These are phyloP conservation scores for Macrotis lagotis DNA, from an alignment of 2,113 vertebrate species.

Conservation along the genomic window DNA sequence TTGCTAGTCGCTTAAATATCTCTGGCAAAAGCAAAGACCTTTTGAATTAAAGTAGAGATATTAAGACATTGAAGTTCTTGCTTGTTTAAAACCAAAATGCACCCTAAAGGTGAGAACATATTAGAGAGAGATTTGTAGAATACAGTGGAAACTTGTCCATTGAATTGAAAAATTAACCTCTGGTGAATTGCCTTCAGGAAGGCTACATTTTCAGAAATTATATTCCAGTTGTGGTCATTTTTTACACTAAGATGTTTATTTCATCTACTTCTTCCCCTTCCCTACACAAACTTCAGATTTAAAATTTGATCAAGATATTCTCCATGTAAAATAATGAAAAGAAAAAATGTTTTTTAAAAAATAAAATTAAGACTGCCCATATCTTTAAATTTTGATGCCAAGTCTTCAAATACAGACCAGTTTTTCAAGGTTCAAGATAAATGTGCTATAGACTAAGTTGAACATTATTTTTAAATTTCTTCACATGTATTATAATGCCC, in stretches of 20 bases:
- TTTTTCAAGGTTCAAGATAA: background rate
- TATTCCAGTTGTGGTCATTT: conserved; percentile 71
- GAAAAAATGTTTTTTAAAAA: conserved; percentile 30
- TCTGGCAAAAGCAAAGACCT: background rate
- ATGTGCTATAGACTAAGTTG: background rate
- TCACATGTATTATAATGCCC: conserved; percentile 30
- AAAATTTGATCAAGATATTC: conserved; percentile 59
- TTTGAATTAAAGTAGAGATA: conserved; percentile 19
- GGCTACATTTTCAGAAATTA: conserved; percentile 70
- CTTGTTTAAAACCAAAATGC: conserved; percentile 52
- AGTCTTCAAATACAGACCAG: background rate
- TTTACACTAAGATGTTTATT: conserved; percentile 60
- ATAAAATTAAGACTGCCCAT: background rate
- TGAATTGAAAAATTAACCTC: conserved; percentile 69
- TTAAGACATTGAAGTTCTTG: conserved; percentile 16
- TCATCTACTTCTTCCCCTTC: conserved; percentile 15
- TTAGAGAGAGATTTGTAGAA: conserved; percentile 43
- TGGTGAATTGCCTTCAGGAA: conserved; percentile 61
- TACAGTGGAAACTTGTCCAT: conserved; percentile 57
- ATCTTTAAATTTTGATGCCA: conserved; percentile 10
- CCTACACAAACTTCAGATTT: conserved; percentile 68
- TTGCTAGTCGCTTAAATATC: background rate
- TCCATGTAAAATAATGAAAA: conserved; percentile 62
- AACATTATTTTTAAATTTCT: conserved; percentile 41
- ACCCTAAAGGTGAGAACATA: background rate